A percentile compares a stretch with the other conserved stretches of the same genome.
phyloP scores from a whole-genome alignment of 1,140 invertebrate species.

The Samia ricini region DNA sequence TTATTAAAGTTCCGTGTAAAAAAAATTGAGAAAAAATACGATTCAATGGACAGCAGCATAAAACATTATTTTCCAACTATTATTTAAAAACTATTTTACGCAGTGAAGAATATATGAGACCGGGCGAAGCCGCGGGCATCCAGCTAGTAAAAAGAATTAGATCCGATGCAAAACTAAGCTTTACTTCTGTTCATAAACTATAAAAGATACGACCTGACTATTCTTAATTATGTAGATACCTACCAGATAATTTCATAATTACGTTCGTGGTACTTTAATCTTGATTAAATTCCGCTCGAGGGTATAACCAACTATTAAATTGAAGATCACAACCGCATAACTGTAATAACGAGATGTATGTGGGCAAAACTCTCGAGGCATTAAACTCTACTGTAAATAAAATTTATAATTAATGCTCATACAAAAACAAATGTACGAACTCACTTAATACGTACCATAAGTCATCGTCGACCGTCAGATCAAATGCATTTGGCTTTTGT shows the following conservation, averaged over 20 bases:
- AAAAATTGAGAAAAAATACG: too few species aligned
- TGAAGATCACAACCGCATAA: constrained; percentile 1
- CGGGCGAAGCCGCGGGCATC: too few species aligned
- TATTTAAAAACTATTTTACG: too few species aligned
- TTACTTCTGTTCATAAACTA: too few species aligned
- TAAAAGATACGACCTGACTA: not conserved
- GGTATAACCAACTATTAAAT: not conserved
- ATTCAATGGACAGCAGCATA: too few species aligned
- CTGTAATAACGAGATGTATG: not conserved
- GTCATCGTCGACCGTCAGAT: not conserved
- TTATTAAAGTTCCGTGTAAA: too few species aligned
- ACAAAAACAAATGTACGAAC: not conserved
- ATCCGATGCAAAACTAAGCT: too few species aligned
- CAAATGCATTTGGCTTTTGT: not conserved
- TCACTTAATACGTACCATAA: not conserved
- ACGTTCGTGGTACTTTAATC: not conserved
- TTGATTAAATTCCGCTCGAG: not conserved
- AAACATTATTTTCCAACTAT: too few species aligned
- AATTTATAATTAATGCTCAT: constrained; percentile 11
- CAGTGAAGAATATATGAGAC: too few species aligned
- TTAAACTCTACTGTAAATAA: constrained; percentile 10
- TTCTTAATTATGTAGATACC: not conserved
- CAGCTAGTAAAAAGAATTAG: too few species aligned
- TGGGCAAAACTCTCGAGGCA: not conserved
- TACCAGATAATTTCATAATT: not conserved